phyloP scores from a whole-genome alignment of 2,888 invertebrate species.

The Uropetala carovei region DNA sequence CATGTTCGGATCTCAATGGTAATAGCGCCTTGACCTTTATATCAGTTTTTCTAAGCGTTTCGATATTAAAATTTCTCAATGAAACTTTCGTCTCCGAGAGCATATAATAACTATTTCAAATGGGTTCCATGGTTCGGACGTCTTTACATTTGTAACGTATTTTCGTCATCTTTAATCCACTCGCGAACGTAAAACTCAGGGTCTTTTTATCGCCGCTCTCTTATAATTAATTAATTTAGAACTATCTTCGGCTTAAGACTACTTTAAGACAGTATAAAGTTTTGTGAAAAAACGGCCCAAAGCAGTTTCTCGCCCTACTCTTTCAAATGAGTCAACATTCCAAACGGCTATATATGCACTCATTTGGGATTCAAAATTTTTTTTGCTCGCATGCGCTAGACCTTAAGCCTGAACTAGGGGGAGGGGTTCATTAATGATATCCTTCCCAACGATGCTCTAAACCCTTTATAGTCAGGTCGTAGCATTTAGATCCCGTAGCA shows the following conservation, averaged over 20 bases:
- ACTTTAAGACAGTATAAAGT: neutral
- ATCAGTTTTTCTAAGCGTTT: too few relatives aligned
- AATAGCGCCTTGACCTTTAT: too few relatives aligned
- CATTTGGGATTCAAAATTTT: slow-evolving; percentile 44
- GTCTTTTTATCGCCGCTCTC: neutral
- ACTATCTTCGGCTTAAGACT: neutral
- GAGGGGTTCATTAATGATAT: slow-evolving; percentile 48
- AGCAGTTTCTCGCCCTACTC: neutral
- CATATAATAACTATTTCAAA: too few relatives aligned
- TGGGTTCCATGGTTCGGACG: neutral
- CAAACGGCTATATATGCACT: slow-evolving; percentile 24
- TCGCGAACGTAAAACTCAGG: neutral
- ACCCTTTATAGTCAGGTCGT: slow-evolving; percentile 43
- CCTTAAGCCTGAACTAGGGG: slow-evolving; percentile 30
- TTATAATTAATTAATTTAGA: slow-evolving; percentile 20
- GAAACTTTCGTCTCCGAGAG: too few relatives aligned
- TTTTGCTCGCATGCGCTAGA: slow-evolving; percentile 35
- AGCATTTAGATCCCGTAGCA: slow-evolving; percentile 38
- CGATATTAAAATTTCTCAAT: too few relatives aligned
- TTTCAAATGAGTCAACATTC: slow-evolving; percentile 33
- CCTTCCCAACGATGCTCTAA: neutral
- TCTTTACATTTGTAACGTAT: neutral
- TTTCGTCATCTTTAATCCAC: neutral
- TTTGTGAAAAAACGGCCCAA: neutral
- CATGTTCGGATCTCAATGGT: too few relatives aligned